These are phyloP conservation scores for Drosophila nigricruria DNA, from an alignment of 2,888 invertebrate genomes.

Conservation along the genomic window DNA sequence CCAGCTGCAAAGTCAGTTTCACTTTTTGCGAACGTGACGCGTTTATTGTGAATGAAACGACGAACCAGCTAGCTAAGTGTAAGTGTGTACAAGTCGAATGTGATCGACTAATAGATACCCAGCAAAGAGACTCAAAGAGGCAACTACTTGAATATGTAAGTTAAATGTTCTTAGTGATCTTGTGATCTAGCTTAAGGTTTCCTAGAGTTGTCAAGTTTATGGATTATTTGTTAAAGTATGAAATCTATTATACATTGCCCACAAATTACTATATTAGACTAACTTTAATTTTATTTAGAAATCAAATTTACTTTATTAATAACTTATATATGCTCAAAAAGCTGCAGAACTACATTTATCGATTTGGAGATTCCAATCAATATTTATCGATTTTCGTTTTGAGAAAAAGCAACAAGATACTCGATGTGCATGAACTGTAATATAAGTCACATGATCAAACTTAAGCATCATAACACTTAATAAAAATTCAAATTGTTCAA, in stretches of 20 bases:
- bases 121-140: neutral
- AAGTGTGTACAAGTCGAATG: neutral
- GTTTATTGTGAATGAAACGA: slow-evolving; percentile 43
- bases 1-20: slow-evolving; percentile 65
- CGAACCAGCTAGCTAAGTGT: slow-evolving; percentile 4
- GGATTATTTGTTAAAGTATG: no score
- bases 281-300: neutral
- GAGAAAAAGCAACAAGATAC: neutral
- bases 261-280: no score
- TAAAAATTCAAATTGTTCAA: neutral
- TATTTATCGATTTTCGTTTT: neutral
- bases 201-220: no score
- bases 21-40: slow-evolving; percentile 79
- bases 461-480: neutral
- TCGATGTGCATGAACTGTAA: neutral
- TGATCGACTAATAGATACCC: slow-evolving; percentile 3
- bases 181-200: no score
- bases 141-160: neutral
- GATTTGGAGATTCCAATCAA: neutral
- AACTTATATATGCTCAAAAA: no score
- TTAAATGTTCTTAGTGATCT: no score
- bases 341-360: neutral
- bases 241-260: no score
- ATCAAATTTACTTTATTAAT: no score
- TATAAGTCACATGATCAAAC: neutral